These are phyloP conservation scores for Apis florea DNA, from an alignment of 1,140 invertebrate genomes.

Conservation along the genomic window DNA sequence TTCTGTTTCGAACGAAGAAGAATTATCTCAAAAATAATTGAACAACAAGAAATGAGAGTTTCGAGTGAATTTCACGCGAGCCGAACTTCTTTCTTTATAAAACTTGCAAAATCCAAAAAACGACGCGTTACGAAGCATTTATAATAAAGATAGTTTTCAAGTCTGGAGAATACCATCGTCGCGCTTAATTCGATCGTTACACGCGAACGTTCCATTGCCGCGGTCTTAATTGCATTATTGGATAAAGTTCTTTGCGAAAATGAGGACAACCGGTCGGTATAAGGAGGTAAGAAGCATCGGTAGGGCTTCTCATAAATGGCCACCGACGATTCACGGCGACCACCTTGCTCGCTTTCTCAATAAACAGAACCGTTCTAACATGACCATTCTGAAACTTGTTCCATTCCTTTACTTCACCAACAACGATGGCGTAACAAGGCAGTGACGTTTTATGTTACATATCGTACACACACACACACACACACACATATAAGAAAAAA, in stretches of 20 bases:
- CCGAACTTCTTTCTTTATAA: neutral
- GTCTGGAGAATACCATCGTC: neutral
- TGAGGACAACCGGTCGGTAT: conserved; percentile 7
- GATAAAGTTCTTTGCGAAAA: conserved; percentile 27
- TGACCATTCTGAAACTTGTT: neutral
- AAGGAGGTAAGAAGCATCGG: conserved; percentile 15
- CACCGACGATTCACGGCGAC: neutral
- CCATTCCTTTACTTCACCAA: neutral
- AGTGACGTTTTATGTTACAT: too few relatives aligned
- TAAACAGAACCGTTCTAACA: neutral
- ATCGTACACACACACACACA: too few relatives aligned
- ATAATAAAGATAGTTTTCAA: neutral
- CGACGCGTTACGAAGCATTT: neutral
- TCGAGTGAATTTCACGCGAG: too few relatives aligned
- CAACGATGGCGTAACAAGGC: too few relatives aligned
- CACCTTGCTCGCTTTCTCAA: neutral
- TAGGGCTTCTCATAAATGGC: conserved; percentile 30
- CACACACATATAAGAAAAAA: too few relatives aligned
- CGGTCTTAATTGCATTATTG: conserved; percentile 38
- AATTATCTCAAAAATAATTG: too few relatives aligned
- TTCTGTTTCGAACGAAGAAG: too few relatives aligned
- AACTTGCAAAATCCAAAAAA: neutral
- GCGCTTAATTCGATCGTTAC: conserved; percentile 34
- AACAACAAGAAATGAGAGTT: neutral
- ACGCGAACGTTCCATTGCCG: conserved; percentile 20